Percentiles rank a stretch among this genome's conserved stretches.
Evolutionary conservation across 2,888 invertebrate genomes (phyloP).

Genomic region (Carpatolechia fugitivella): DNA sequence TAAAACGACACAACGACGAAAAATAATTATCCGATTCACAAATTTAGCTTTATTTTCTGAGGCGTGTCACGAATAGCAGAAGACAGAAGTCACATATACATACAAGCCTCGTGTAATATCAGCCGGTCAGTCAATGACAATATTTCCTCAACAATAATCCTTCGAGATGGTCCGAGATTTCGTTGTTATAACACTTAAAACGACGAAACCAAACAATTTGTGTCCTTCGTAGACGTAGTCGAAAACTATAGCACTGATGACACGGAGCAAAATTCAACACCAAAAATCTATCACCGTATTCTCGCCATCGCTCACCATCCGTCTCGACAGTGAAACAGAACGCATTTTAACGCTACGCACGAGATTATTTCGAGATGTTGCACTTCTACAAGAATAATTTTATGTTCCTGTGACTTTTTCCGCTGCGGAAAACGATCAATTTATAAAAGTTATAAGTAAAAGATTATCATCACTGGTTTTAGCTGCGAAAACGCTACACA

Average conservation of each 20-base stretch:
- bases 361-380: conserved; percentile 63
- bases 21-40: conserved; percentile 73
- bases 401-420: conserved; percentile 63
- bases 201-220: conserved; percentile 61
- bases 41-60: conserved; percentile 77
- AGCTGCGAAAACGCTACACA: conserved; percentile 81
- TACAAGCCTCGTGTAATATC: conserved; percentile 81
- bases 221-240: conserved; percentile 60
- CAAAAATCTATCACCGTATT: conserved; percentile 80
- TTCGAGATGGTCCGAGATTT: conserved; percentile 60
- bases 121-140: conserved; percentile 80
- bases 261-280: conserved; percentile 79
- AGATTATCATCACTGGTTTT: conserved; percentile 82
- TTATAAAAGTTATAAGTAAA: conserved; percentile 78
- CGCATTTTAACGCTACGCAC: conserved; percentile 78
- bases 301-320: conserved; percentile 80
- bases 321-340: conserved; percentile 75
- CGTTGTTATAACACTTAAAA: conserved; percentile 60
- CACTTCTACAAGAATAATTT: conserved; percentile 74
- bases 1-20: conserved; percentile 75
- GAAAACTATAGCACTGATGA: conserved; percentile 73
- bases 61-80: conserved; percentile 80
- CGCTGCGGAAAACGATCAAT: conserved; percentile 70
- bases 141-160: conserved; percentile 71
- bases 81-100: conserved; percentile 79